Evolutionary conservation across 2,797 vertebrate species (phyloP), one percentile per base, ranked within the genome.

Genomic region (Bovichtus diacanthus): DNA sequence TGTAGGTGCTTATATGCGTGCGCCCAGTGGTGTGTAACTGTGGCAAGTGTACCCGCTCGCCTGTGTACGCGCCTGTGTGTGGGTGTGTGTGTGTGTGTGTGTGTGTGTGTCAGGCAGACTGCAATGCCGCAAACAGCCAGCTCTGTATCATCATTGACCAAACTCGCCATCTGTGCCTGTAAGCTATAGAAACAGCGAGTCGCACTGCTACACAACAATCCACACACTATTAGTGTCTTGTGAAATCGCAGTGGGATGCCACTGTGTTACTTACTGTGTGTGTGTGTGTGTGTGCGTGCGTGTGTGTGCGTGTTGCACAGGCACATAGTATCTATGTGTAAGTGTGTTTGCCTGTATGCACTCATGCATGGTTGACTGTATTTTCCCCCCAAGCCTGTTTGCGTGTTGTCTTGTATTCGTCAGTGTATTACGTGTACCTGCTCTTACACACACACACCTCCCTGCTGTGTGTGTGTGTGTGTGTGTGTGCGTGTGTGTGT

Each of bases 131-230:
- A 90, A 75, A 68, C 81, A 85, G 76, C 83, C 76, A 83, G 76
- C 76, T 84, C 70, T 79, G 78, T 89, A 74, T 89, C 84, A 82
- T 85, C 87, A 79, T 76, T 86, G 82, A 89, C 83, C 86, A 86
- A 89, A 81, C 84, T 83, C 69, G 54, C 88, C 90, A 89, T 92
- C 91, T 91, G 90, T 83, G 84, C 86, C 70, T 84, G 81, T 69
- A 72, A 85, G 86, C 86, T 89, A 84, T 81, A 88, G 81, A 81
- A 87, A 74, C 75, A 74, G 58, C 46, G 9, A 63, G 74, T 81
- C 43, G 55, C 81, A 80, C 71, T 76, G 86, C 81, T 85, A 56
- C 80, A 76, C 53, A 61, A 8, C 31, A 34, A 34, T 34, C 31
- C 29, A 29, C 77, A 76, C 70, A 63, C 44, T 66, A 64, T 75